Evolutionary conservation across 2,113 vertebrate species (phyloP), one percentile per base, ranked within the genome.

Genomic region (Pan troglodytes): DNA sequence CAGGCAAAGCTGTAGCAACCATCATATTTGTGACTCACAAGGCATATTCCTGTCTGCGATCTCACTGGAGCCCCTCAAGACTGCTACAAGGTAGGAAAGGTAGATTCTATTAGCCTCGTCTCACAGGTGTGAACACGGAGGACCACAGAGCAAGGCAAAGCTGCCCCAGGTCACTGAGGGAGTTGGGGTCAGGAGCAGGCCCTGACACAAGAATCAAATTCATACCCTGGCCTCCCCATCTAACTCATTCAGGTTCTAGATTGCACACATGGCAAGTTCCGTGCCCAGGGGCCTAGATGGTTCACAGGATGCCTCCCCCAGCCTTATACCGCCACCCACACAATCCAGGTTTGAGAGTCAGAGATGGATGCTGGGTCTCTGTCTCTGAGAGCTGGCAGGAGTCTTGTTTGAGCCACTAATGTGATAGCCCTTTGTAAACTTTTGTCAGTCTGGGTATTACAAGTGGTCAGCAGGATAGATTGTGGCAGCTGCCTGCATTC

Each of bases 211-310:
- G 57, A 85, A 70, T 17, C 20, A 67, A 72, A 32, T 11, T 57
- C 40, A 72, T 17, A 18, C 8, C 23, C 16, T 7, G 32, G 30
- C 38, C n/a, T 67, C 48, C 52, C 43, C 25, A 48, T 57, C 35
- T 23, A 45, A 11, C 5, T 43, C 32, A 32, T 22, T 22, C 32
- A 84, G 1, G 3, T 12, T 68, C 72, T 27, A 4, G 48, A 72
- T 22, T 64, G 32, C n/a, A 17, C 50, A 20, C 0, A 4, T 6
- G 14, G n/a, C 45, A 94, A 79, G 59, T 22, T 16, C 6, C 38
- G 52, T 2, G 18, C 32, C 25, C 32, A 30, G 12, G 1, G 8
- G 6, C 11, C 10, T 23, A 1, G 0, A 40, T 32, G 18, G 25
- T n/a, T 8, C 32, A 68, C 27, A 30, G 0, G 3, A 35, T 55